phyloP scores from a whole-genome alignment of 2,888 invertebrate species.

The Anaspis maculata region DNA sequence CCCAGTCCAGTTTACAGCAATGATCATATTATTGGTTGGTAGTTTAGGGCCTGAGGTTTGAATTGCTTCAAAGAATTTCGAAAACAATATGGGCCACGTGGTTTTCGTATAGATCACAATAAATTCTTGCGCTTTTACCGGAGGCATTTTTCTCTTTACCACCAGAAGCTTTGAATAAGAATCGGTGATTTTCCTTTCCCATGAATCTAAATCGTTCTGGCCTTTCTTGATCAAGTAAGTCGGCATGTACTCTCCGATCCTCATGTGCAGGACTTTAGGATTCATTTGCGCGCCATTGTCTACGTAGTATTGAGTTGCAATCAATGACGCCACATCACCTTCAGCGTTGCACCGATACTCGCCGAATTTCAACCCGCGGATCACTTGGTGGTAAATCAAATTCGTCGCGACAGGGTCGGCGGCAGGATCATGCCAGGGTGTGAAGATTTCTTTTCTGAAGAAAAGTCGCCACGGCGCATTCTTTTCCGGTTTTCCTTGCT shows the following conservation, averaged over 20 bases:
- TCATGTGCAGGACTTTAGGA: constrained; percentile 57
- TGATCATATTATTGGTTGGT: constrained; percentile 66
- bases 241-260: constrained; percentile 74
- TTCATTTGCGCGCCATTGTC: constrained; percentile 66
- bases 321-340: constrained; percentile 78
- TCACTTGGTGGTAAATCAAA: constrained; percentile 82
- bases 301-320: constrained; percentile 85
- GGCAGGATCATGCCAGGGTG: constrained; percentile 85
- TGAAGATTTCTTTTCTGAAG: constrained; percentile 82
- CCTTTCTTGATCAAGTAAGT: constrained; percentile 54
- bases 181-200: constrained; percentile 64
- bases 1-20: constrained; percentile 92
- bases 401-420: constrained; percentile 76
- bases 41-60: constrained; percentile 62
- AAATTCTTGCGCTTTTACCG: constrained; percentile 74
- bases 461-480: constrained; percentile 84
- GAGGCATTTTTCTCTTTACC: constrained; percentile 57
- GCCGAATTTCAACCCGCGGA: constrained; percentile 82
- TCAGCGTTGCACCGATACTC: constrained; percentile 83
- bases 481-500: constrained; percentile 76
- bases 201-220: constrained; percentile 47
- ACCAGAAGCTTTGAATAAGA: constrained; percentile 66
- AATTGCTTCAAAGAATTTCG: constrained; percentile 88
- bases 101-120: constrained; percentile 85
- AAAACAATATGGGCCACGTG: constrained; percentile 92